Percentiles rank a stretch among this genome's conserved stretches.
Evolutionary conservation across 1,140 invertebrate species (phyloP).

Genomic region (Eufriesea mexicana): DNA sequence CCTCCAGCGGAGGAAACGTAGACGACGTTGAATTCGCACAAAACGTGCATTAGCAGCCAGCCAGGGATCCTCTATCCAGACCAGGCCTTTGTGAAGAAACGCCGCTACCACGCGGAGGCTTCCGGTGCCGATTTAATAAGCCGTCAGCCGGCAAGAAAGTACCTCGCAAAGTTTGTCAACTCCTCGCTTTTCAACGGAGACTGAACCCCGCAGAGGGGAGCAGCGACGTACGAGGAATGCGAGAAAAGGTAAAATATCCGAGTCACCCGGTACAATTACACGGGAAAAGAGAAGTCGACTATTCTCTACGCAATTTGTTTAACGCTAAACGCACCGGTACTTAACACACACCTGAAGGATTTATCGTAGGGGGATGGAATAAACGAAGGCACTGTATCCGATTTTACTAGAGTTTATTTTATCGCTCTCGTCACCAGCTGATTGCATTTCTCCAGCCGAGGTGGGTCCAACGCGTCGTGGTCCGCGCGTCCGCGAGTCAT

Average conservation of each 20-base stretch:
- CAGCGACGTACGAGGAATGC: background rate
- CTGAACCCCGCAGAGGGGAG: background rate
- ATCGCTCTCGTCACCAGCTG: too few relatives aligned
- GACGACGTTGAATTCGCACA: conserved; percentile 20
- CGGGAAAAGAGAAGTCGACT: background rate
- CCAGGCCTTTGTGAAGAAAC: background rate
- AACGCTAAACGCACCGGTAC: too few relatives aligned
- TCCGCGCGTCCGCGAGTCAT: too few relatives aligned
- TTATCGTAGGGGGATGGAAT: too few relatives aligned
- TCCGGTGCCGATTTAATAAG: conserved; percentile 31
- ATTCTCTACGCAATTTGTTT: background rate
- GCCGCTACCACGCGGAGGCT: background rate
- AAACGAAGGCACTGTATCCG: too few relatives aligned
- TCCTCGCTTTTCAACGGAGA: background rate
- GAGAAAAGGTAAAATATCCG: background rate
- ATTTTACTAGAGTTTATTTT: too few relatives aligned
- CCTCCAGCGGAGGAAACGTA: conserved; percentile 29
- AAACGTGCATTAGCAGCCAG: conserved; percentile 35
- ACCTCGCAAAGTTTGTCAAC: background rate
- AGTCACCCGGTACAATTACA: too few relatives aligned
- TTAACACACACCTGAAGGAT: too few relatives aligned
- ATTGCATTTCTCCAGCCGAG: too few relatives aligned
- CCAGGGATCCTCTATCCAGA: background rate
- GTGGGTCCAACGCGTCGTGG: too few relatives aligned
- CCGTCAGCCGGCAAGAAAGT: background rate